phyloP scores from a whole-genome alignment of 2,888 invertebrate species.

The Clusia tigrina region DNA sequence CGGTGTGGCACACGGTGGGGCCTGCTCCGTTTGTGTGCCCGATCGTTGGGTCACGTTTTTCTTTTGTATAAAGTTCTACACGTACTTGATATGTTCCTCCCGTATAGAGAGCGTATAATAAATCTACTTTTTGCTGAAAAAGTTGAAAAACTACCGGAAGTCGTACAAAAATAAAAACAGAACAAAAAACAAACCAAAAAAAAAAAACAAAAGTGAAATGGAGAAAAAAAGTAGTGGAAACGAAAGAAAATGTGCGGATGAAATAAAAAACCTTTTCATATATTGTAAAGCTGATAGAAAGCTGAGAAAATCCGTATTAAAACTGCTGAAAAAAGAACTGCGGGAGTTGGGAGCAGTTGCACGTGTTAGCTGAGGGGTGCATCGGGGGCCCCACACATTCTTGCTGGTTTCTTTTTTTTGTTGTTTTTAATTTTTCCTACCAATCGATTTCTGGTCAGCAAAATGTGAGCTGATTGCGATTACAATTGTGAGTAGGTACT shows the following conservation, averaged over 20 bases:
- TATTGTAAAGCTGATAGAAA: background rate
- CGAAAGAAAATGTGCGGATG: background rate
- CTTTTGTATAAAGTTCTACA: slow-evolving; percentile 19
- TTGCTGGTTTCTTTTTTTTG: background rate
- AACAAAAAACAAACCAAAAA: background rate
- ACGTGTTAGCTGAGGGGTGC: background rate
- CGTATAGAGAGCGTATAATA: slow-evolving; percentile 20
- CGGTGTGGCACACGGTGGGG: background rate
- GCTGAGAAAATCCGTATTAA: slow-evolving; percentile 18
- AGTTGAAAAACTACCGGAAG: slow-evolving; percentile 16
- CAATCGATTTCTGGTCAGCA: slow-evolving; percentile 18
- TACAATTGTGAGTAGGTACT: background rate
- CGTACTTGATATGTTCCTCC: background rate
- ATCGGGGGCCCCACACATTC: background rate
- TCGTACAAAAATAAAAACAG: background rate
- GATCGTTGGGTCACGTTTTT: slow-evolving; percentile 21
- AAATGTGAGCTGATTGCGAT: background rate
- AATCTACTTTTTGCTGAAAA: slow-evolving; percentile 23
- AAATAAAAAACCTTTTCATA: slow-evolving; percentile 1
- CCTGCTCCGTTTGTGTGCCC: background rate
- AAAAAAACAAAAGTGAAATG: background rate
- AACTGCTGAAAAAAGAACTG: slow-evolving; percentile 12
- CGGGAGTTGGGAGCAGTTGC: no score
- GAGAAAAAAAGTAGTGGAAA: background rate
- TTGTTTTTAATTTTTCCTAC: background rate